A percentile compares a stretch with the other conserved stretches of the same genome.
Evolutionary conservation across 2,888 invertebrate species (phyloP).

Genomic region (Agriopis aurantiaria): DNA sequence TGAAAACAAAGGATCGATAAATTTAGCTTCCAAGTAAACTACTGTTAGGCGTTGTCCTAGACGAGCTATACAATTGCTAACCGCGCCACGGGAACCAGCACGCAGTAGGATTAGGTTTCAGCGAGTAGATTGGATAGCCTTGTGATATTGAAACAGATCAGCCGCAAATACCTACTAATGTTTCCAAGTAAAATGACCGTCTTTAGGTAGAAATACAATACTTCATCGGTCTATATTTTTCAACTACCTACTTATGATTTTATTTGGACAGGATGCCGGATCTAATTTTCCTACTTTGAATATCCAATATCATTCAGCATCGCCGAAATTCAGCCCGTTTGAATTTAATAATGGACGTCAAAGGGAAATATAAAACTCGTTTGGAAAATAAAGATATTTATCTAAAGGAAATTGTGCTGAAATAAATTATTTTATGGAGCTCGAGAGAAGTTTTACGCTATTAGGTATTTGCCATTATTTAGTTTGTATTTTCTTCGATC

Average conservation of each 20-base stretch:
- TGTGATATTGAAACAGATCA: conserved; percentile 24
- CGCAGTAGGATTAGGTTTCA: conserved; percentile 16
- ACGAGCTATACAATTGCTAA: conserved; percentile 4
- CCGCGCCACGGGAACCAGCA: conserved; percentile 5
- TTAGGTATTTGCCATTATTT: conserved; percentile 35
- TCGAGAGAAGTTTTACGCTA: conserved; percentile 34
- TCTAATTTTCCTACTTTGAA: conserved; percentile 27
- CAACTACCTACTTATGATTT: conserved; percentile 29
- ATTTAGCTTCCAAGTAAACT: conserved; percentile 6
- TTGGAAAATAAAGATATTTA: conserved; percentile 30
- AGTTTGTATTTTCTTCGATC: conserved; percentile 30
- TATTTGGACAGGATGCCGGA: conserved; percentile 24
- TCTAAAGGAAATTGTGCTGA: conserved; percentile 32
- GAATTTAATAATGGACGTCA: conserved; percentile 31
- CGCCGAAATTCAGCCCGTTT: conserved; percentile 12
- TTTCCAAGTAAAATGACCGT: conserved; percentile 2
- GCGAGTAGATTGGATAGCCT: conserved; percentile 36
- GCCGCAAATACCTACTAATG: conserved; percentile 29
- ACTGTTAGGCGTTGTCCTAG: not conserved
- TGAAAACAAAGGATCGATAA: conserved; percentile 7
- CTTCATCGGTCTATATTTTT: conserved; percentile 35
- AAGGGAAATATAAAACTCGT: conserved; percentile 36
- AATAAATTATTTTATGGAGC: conserved; percentile 23
- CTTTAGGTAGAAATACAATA: conserved; percentile 18
- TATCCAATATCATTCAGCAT: conserved; percentile 24